Evolutionary conservation across 2,888 invertebrate genomes (phyloP), one percentile per base, ranked within the genome.

Genomic region (Drosophila cognata): DNA sequence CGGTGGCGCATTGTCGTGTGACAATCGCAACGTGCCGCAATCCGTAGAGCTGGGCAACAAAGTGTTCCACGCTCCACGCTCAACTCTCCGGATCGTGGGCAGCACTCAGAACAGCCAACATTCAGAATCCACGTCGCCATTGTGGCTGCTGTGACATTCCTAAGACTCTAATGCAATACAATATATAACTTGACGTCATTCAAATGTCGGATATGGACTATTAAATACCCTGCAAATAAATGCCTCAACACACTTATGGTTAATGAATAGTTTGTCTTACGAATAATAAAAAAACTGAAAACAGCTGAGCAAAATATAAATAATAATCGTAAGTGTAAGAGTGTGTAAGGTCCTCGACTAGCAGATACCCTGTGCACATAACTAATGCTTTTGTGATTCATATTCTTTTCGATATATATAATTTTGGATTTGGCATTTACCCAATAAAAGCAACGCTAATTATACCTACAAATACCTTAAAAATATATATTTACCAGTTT

Each of bases 111-210:
- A 78, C 72, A 74, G 38, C 38, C 36, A 53, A 53, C 36, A 48
- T n/a, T 57, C 21, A 29, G 41, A 25, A 25, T 33, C 33, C 56
- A 68, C 18, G 79, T 72, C 84, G 84, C 88, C 84, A 76, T 74
- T 68, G 86, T 77, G 83, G 88, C 83, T 89, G 74, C 65, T 48
- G 64, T 70, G 76, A 71, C 87, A 86, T 88, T 90, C 89, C 89
- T 68, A 63, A 70, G 63, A 29, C 41, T 57, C 71, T 67, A 58
- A 31, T 51, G 59, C 48, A 65, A 74, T 50, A 53, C 58, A 62
- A 51, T 51, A 68, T 31, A 31, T 21, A 31, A n/a, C 4, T 38
- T 21, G 11, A 28, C n/a, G 25, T 4, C 36, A 13, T 28, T 66
- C 25, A 58, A 52, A 53, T 36, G 52, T 2, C 29, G 1, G 18